phyloP scores from a whole-genome alignment of 2,113 vertebrate species.

The Neogobius melanostomus region DNA sequence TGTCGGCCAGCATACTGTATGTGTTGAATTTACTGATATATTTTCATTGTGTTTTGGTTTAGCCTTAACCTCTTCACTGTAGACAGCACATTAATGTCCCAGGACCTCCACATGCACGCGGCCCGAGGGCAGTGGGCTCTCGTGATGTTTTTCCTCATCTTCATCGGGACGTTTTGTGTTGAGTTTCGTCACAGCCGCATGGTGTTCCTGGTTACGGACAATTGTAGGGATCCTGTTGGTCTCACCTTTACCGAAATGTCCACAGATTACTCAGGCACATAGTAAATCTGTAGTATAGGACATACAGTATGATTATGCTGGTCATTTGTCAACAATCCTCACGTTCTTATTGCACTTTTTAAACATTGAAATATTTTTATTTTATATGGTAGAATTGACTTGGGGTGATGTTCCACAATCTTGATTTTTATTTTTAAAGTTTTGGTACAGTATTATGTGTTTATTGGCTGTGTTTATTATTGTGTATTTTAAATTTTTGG shows the following conservation, averaged over 20 bases:
- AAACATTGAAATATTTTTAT: no score
- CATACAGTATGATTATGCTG: background rate
- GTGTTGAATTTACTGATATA: background rate
- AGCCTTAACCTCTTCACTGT: constrained; percentile 73
- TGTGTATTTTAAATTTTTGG: no score
- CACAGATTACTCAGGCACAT: constrained; percentile 61
- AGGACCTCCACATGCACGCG: constrained; percentile 79
- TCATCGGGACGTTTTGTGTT: constrained; percentile 84
- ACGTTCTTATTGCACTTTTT: no score
- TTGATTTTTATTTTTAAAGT: no score
- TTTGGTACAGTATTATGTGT: no score
- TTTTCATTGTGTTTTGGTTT: background rate
- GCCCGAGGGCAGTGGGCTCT: constrained; percentile 88
- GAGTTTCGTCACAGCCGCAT: constrained; percentile 90
- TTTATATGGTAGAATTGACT: no score
- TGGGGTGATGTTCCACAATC: no score
- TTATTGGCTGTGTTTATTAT: no score
- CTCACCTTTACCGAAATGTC: constrained; percentile 78
- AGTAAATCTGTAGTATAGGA: background rate
- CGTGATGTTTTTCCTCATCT: constrained; percentile 88
- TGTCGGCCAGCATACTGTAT: no score
- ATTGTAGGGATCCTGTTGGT: constrained; percentile 77
- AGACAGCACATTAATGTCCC: constrained; percentile 82
- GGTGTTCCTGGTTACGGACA: constrained; percentile 78
- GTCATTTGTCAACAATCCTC: background rate